Percentiles rank a stretch among this genome's conserved stretches.
Conservation (phyloP, 2,113 vertebrate genomes). For the Paramisgurnus dabryanus region DNA sequence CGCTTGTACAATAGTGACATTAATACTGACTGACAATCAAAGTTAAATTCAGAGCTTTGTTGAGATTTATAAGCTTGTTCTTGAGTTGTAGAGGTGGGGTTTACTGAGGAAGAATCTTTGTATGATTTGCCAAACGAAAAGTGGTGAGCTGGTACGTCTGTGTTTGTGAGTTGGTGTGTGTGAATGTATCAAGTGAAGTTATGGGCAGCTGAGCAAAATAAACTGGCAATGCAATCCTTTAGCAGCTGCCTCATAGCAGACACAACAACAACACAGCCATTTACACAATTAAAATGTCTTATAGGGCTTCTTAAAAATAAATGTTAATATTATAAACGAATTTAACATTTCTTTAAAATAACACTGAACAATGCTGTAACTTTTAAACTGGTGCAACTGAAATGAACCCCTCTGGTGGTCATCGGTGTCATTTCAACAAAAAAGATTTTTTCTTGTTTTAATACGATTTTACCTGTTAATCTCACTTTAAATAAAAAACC, state of each 20-base stretch:
- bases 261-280: not conserved
- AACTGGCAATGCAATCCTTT: not conserved
- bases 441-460: no score
- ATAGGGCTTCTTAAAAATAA: not conserved
- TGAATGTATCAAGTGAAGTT: not conserved
- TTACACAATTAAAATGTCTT: not conserved
- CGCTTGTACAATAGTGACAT: not conserved
- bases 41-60: no score
- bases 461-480: no score
- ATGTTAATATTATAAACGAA: no score
- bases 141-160: not conserved
- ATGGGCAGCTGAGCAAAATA: slow-evolving; percentile 34
- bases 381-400: not conserved
- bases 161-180: not conserved
- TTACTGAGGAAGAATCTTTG: not conserved
- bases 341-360: not conserved
- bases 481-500: no score
- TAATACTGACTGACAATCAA: not conserved
- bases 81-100: not conserved
- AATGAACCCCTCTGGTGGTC: not conserved
- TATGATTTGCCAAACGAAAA: not conserved
- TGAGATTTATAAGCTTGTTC: no score
- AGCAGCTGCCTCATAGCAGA: not conserved
- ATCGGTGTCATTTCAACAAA: not conserved
- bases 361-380: not conserved